Base-by-base conservation (phyloP, 2,888 invertebrate species). In the Incurvaria masculella region DNA sequence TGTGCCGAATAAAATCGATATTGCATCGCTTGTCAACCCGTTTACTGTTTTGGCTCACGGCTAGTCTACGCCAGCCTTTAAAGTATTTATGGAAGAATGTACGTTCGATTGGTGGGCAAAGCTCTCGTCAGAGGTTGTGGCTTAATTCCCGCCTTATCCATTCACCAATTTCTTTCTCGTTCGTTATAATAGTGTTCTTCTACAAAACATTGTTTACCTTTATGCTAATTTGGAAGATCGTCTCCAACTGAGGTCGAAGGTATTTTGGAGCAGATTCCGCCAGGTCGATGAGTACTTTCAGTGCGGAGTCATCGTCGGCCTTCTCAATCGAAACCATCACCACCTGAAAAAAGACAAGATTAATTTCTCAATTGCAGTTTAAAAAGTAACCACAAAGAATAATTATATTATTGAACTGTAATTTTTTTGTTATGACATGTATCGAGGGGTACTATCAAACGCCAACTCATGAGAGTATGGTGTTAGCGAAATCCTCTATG, bases 191-290 rank as follows among this genome's bases (percentile, higher is more conserved):
- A n/a, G n/a, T n/a, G n/a, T n/a, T n/a, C n/a, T n/a, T n/a, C n/a
- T n/a, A n/a, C n/a, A n/a, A n/a, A n/a, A n/a, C n/a, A n/a, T n/a
- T 14, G 46, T 61, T 59, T 59, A 88, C 87, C 79, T 94, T 92
- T 79, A 94, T 86, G 65, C 93, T 92, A 64, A 97, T 83, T 59
- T 91, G 88, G 65, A 97, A 90, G 57, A 98, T 89, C 16, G 82
- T 79, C 57, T 91, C 88, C 49, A 98, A 69, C 63, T 97, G 94
- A 4, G 91, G 85, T 54, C 97, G 83, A 51, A 99, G 79, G 67
- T 88, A 96, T 72, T 97, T 97, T 0, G 98, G 97, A 6, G 93
- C 87, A 49, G 88, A 86, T 71, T 98, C 97, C 0, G 96, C 93
- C 61, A 99, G 72, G 61, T 99, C 98, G 54, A 97, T 94, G 38